Conservation (phyloP, 2,113 vertebrate genomes). For the Rhagologus leucostigma region DNA sequence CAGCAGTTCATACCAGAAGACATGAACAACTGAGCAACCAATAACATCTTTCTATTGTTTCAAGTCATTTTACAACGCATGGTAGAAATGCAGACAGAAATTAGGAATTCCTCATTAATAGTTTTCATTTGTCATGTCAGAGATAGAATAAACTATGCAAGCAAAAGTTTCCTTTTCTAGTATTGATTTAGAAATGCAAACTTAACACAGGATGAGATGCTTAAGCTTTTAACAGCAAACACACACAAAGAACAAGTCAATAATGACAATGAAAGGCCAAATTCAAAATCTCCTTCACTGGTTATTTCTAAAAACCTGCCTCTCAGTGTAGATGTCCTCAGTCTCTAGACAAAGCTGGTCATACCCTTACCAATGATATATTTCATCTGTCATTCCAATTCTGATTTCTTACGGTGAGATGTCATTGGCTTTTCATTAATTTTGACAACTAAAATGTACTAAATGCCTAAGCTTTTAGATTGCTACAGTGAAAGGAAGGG, state of each 20-base stretch:
- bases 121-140: not conserved
- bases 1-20: not conserved
- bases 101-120: not conserved
- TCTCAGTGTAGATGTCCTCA: not conserved
- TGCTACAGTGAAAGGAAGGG: rapidly evolving
- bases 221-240: not conserved
- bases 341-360: not conserved
- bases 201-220: not conserved
- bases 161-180: not conserved
- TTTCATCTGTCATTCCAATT: not conserved
- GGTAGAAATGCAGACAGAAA: not conserved
- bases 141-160: not conserved
- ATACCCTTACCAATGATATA: rapidly evolving
- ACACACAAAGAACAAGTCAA: not conserved
- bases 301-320: not conserved
- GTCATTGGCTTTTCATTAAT: not conserved
- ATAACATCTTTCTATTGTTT: not conserved
- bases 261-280: not conserved
- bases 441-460: not conserved
- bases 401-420: not conserved
- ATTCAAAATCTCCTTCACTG: not conserved
- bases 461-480: not conserved
- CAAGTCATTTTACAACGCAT: not conserved
- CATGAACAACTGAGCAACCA: not conserved
- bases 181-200: not conserved